phyloP scores from a whole-genome alignment of 2,888 invertebrate genomes.

The Apoda limacodes region DNA sequence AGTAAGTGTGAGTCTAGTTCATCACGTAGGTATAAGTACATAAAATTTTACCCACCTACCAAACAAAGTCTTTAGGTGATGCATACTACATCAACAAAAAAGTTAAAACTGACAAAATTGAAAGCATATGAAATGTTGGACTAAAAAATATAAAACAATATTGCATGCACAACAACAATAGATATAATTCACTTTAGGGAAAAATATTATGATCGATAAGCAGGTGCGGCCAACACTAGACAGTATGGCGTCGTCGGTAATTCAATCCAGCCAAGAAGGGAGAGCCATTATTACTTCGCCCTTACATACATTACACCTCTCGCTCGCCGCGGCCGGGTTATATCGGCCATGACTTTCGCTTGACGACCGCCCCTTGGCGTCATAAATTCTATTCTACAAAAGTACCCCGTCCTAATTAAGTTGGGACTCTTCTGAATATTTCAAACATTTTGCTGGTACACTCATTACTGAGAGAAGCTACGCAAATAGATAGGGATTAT shows the following conservation, averaged over 20 bases:
- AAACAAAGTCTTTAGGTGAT: no score
- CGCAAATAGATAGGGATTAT: no score
- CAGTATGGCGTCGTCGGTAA: conserved; percentile 47
- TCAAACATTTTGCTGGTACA: conserved; percentile 28
- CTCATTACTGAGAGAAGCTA: conserved; percentile 22
- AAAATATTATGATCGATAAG: conserved; percentile 28
- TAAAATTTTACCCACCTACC: no score
- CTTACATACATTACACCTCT: conserved; percentile 45
- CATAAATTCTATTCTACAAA: conserved; percentile 43
- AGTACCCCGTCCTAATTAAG: conserved; percentile 48
- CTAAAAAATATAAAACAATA: conserved; percentile 14
- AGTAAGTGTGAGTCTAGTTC: no score
- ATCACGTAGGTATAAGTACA: no score
- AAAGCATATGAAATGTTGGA: no score
- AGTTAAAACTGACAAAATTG: no score
- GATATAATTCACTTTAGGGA: conserved; percentile 13
- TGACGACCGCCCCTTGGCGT: conserved; percentile 30
- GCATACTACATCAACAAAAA: no score
- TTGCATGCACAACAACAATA: conserved; percentile 24
- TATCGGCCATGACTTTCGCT: conserved; percentile 39
- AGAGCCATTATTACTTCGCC: conserved; percentile 37
- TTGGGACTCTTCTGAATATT: conserved; percentile 47
- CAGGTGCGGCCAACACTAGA: conserved; percentile 42
- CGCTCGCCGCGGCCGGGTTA: conserved; percentile 32
- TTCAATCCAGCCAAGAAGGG: conserved; percentile 48